Evolutionary conservation across 2,113 vertebrate genomes (phyloP).

Genomic region (Nycticryphes semicollaris): DNA sequence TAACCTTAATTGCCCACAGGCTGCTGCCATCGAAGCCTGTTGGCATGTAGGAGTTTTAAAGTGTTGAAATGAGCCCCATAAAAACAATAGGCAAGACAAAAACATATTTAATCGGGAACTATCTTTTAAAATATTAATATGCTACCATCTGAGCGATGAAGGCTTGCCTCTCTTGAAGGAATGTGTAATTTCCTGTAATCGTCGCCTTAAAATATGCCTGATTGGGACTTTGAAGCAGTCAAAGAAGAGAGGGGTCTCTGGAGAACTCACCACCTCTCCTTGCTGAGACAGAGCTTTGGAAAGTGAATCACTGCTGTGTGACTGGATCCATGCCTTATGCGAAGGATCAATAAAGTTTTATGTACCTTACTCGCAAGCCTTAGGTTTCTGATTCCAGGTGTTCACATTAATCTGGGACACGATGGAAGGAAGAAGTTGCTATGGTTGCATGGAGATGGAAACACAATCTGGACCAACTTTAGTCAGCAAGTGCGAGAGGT

Average conservation of each 20-base stretch:
- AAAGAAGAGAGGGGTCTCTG: background rate
- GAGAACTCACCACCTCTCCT: background rate
- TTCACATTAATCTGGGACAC: constrained; percentile 34
- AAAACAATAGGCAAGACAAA: background rate
- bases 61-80: background rate
- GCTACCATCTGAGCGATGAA: background rate
- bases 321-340: background rate
- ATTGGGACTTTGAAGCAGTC: background rate
- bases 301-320: constrained; percentile 29
- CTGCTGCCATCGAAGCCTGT: background rate
- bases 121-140: background rate
- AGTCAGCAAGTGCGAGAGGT: constrained; percentile 6
- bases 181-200: constrained; percentile 32
- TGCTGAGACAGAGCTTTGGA: constrained; percentile 39
- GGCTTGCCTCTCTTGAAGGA: background rate
- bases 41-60: background rate
- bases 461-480: background rate
- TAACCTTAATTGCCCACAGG: constrained; percentile 29
- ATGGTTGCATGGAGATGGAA: constrained; percentile 28
- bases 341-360: constrained; percentile 45
- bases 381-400: constrained; percentile 41
- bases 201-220: constrained; percentile 7
- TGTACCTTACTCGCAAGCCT: background rate
- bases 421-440: constrained; percentile 31
- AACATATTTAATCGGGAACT: background rate